A percentile compares a stretch with the other conserved stretches of the same genome.
Evolutionary conservation across 2,113 vertebrate species (phyloP).

Genomic region (Sprattus sprattus): DNA sequence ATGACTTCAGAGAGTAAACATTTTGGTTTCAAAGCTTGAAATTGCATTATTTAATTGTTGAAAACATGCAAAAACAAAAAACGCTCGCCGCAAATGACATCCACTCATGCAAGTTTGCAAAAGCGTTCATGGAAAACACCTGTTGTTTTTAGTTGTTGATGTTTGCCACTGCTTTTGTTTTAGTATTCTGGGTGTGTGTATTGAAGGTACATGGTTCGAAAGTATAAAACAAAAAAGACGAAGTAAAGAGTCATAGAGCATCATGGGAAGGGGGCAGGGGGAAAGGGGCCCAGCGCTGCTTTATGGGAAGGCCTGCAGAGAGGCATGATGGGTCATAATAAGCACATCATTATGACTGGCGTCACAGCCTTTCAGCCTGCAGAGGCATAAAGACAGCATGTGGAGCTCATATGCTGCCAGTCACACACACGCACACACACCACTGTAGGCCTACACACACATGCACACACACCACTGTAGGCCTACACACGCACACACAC

Average conservation of each 20-base stretch:
- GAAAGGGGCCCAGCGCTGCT: constrained; percentile 40
- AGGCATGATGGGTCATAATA: constrained; percentile 70
- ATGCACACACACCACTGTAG: constrained; percentile 5
- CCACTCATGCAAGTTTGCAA: not conserved
- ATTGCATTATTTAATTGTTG: not conserved
- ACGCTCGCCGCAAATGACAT: not conserved
- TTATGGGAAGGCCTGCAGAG: constrained; percentile 56
- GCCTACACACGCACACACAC: not conserved
- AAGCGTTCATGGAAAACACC: not conserved
- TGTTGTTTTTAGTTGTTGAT: not conserved
- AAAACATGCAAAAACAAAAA: not conserved
- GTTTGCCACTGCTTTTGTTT: not conserved
- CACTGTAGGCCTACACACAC: constrained; percentile 9
- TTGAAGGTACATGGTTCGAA: not conserved
- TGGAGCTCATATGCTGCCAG: constrained; percentile 63
- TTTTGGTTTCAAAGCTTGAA: constrained; percentile 3
- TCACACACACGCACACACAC: constrained; percentile 20
- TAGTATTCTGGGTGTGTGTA: not conserved
- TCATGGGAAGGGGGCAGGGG: not conserved
- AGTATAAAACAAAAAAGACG: not conserved
- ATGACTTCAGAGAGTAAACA: constrained; percentile 12
- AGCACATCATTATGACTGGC: constrained; percentile 69
- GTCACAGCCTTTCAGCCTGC: constrained; percentile 63
- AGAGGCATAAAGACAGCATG: constrained; percentile 64
- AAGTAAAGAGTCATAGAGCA: constrained; percentile 30